Percentiles rank a stretch among this genome's conserved stretches.
phyloP scores from a whole-genome alignment of 2,888 invertebrate species.

The Sialis lutaria region DNA sequence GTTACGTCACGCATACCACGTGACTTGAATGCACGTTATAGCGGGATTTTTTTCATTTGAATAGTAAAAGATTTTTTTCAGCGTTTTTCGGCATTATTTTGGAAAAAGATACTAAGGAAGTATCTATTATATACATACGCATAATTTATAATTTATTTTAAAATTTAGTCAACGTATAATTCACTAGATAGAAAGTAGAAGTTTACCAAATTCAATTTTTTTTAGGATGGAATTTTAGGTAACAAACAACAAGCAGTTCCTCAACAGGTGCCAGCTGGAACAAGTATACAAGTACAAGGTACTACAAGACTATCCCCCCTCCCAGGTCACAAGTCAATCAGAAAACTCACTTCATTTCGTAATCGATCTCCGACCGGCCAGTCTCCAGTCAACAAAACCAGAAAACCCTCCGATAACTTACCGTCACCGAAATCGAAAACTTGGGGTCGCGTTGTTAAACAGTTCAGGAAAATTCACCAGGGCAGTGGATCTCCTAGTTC shows the following conservation, averaged over 20 bases:
- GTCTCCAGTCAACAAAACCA: conserved; percentile 53
- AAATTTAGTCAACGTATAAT: too few relatives aligned
- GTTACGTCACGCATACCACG: too few relatives aligned
- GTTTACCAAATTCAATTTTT: not conserved
- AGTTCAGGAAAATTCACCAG: conserved; percentile 58
- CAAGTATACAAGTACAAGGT: conserved; percentile 24
- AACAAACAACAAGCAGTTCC: conserved; percentile 32
- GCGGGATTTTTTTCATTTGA: too few relatives aligned
- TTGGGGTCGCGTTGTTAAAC: conserved; percentile 77
- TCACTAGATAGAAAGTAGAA: not conserved
- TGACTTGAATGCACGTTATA: too few relatives aligned
- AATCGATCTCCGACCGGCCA: conserved; percentile 47
- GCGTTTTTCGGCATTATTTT: too few relatives aligned
- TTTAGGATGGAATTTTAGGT: conserved; percentile 16
- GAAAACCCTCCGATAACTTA: conserved; percentile 34
- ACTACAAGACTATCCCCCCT: conserved; percentile 30
- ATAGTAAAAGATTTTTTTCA: too few relatives aligned
- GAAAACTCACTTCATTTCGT: conserved; percentile 34
- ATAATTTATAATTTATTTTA: too few relatives aligned
- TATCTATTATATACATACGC: too few relatives aligned
- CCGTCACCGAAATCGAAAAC: conserved; percentile 70
- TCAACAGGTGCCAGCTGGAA: conserved; percentile 25
- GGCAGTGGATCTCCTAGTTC: conserved; percentile 40
- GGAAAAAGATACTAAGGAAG: too few relatives aligned
- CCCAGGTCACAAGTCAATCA: conserved; percentile 35